A percentile compares a stretch with the other conserved stretches of the same genome.
Evolutionary conservation across 2,888 invertebrate species (phyloP).

Genomic region (Ceraclea dissimilis): DNA sequence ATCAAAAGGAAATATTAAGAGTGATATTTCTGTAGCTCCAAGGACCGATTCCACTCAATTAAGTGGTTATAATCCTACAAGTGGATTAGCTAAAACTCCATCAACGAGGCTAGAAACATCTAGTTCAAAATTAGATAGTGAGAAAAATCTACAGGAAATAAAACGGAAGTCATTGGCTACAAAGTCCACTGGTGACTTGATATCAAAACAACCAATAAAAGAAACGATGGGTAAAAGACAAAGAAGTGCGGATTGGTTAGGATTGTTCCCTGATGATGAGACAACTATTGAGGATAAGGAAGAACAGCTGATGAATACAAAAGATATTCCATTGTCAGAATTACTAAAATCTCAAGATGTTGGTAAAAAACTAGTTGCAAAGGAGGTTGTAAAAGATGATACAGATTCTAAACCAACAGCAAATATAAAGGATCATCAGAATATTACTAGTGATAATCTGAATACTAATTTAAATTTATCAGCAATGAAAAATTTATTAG

Average conservation of each 20-base stretch:
- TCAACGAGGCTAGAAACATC: constrained; percentile 1
- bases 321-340: constrained; percentile 1
- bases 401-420: not conserved
- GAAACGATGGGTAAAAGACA: constrained; percentile 29
- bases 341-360: constrained; percentile 11
- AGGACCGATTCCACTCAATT: constrained; percentile 32
- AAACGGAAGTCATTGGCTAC: constrained; percentile 8
- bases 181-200: constrained; percentile 4
- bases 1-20: constrained; percentile 33
- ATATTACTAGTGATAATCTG: not conserved
- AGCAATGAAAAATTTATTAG: not conserved
- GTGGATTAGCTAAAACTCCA: constrained; percentile 27
- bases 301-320: not conserved
- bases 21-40: constrained; percentile 29
- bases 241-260: constrained; percentile 43
- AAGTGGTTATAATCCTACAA: not conserved
- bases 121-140: constrained; percentile 8
- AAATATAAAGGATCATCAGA: not conserved
- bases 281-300: constrained; percentile 30
- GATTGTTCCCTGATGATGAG: constrained; percentile 37
- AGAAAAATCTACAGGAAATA: constrained; percentile 6
- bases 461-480: not conserved
- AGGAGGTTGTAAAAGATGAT: not conserved
- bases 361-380: not conserved
- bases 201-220: constrained; percentile 11